phyloP scores from a whole-genome alignment of 1,140 invertebrate species.

The Charaxes varanes region DNA sequence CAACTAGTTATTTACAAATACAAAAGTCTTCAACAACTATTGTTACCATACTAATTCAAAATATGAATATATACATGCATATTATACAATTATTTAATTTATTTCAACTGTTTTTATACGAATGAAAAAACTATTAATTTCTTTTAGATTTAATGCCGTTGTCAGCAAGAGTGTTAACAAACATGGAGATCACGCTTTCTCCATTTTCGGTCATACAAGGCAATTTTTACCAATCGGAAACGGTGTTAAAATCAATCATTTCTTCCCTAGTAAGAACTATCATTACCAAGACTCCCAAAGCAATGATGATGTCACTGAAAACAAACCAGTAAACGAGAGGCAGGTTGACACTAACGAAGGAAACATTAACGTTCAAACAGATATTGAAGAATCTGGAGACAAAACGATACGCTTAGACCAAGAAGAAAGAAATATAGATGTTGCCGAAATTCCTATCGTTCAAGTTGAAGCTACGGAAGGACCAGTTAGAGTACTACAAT shows the following conservation, averaged over 20 bases:
- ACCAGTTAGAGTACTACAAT: slow-evolving; percentile 25
- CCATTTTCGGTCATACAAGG: slow-evolving; percentile 43
- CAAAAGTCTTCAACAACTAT: too few relatives aligned
- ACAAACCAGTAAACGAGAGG: slow-evolving; percentile 30
- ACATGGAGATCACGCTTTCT: slow-evolving; percentile 52
- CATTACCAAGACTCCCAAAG: slow-evolving; percentile 24
- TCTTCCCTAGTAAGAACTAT: slow-evolving; percentile 48
- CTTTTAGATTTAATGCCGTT: slow-evolving; percentile 58
- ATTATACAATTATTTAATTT: too few relatives aligned
- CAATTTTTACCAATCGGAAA: slow-evolving; percentile 46
- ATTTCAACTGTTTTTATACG: slow-evolving; percentile 8
- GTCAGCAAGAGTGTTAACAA: slow-evolving; percentile 53
- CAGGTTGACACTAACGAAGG: slow-evolving; percentile 10
- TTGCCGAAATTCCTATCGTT: slow-evolving; percentile 14
- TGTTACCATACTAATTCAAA: too few relatives aligned
- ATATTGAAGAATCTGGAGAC: slow-evolving; percentile 1
- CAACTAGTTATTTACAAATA: too few relatives aligned
- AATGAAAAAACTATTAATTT: not conserved
- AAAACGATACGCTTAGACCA: slow-evolving; percentile 10
- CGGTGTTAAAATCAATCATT: slow-evolving; percentile 56
- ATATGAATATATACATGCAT: too few relatives aligned
- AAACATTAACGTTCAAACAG: slow-evolving; percentile 10
- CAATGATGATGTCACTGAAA: slow-evolving; percentile 14
- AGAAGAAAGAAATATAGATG: slow-evolving; percentile 3
- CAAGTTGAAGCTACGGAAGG: slow-evolving; percentile 29